These are phyloP conservation scores for Drosophila atripex DNA, from an alignment of 2,888 invertebrate species.

Conservation along the genomic window DNA sequence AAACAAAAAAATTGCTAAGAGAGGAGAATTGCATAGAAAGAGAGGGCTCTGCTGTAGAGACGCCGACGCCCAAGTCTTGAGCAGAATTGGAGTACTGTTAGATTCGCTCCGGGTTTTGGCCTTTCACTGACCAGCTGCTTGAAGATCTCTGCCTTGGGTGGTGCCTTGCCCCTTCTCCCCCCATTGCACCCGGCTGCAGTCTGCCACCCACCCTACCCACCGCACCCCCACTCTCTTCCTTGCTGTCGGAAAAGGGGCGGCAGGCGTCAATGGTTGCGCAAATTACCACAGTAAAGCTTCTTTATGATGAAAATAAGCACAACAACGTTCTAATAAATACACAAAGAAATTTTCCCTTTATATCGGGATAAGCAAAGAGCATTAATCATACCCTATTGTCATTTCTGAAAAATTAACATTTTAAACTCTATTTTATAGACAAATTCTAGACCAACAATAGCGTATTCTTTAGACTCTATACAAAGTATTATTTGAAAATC, in stretches of 20 bases:
- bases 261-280: constrained; percentile 69
- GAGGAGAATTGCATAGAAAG: constrained; percentile 29
- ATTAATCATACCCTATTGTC: too few species aligned
- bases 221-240: constrained; percentile 20
- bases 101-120: constrained; percentile 26
- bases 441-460: too few species aligned
- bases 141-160: constrained; percentile 69
- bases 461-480: not conserved
- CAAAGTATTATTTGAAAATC: not conserved
- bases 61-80: constrained; percentile 51
- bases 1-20: constrained; percentile 7
- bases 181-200: not conserved
- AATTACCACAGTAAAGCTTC: constrained; percentile 54
- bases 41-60: constrained; percentile 34
- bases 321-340: not conserved
- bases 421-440: too few species aligned
- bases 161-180: constrained; percentile 32
- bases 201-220: not conserved
- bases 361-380: too few species aligned
- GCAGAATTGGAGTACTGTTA: constrained; percentile 47
- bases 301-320: not conserved
- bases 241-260: constrained; percentile 40
- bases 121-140: constrained; percentile 56
- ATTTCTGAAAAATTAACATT: too few species aligned
- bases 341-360: too few species aligned